phyloP scores from a whole-genome alignment of 2,888 invertebrate species.

The Toxonevra muliebris region DNA sequence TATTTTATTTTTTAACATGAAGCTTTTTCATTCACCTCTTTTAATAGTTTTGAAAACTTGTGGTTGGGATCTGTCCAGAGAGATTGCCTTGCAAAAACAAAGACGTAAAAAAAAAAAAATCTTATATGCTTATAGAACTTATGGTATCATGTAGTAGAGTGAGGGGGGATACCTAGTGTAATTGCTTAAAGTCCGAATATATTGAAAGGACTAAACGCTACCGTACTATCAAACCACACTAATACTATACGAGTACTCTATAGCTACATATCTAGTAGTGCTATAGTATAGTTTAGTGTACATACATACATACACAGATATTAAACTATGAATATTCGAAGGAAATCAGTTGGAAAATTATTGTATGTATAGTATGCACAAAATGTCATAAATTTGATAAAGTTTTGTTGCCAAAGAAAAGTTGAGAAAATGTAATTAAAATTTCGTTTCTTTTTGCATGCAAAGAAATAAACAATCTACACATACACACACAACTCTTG shows the following conservation, averaged over 20 bases:
- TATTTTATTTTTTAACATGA: no score
- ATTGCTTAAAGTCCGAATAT: constrained; percentile 53
- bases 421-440: constrained; percentile 23
- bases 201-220: constrained; percentile 2
- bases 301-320: constrained; percentile 2
- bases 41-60: constrained; percentile 32
- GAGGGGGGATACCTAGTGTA: constrained; percentile 62
- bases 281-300: background rate
- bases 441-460: background rate
- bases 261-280: no score
- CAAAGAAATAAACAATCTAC: background rate
- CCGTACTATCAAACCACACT: constrained; percentile 12
- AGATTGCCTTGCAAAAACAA: constrained; percentile 41
- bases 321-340: constrained; percentile 17
- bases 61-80: constrained; percentile 52
- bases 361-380: constrained; percentile 16
- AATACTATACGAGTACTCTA: constrained; percentile 8
- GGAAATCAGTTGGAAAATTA: constrained; percentile 43
- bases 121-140: constrained; percentile 18
- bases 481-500: background rate
- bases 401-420: constrained; percentile 4
- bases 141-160: constrained; percentile 10
- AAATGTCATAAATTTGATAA: constrained; percentile 6
- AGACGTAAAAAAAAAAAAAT: constrained; percentile 25
- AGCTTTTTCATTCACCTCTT: background rate